Evolutionary conservation across 2,797 vertebrate genomes (phyloP).

Genomic region (Anas bahamensis): DNA sequence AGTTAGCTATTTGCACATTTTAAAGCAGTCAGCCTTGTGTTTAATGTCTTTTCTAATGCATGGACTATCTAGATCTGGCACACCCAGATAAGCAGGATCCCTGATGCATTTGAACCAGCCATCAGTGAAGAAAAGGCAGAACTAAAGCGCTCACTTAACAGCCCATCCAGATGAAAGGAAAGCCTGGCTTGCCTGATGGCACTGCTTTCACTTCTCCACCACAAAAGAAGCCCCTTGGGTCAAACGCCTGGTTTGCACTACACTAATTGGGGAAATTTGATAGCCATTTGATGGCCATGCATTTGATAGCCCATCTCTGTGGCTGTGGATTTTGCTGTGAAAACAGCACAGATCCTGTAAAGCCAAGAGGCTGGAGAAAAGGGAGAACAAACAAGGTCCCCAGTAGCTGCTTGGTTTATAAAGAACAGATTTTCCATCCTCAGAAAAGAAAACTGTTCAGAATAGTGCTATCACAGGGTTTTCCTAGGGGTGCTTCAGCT

Average conservation of each 20-base stretch:
- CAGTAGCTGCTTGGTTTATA: background rate
- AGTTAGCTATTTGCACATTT: background rate
- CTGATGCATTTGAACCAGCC: background rate
- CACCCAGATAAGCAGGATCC: constrained; percentile 26
- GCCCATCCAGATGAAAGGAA: constrained; percentile 52
- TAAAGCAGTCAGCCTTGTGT: background rate
- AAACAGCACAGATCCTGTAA: constrained; percentile 2
- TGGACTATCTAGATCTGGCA: background rate
- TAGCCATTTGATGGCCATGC: too few relatives aligned
- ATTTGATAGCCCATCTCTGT: background rate
- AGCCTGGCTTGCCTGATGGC: background rate
- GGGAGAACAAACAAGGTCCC: background rate
- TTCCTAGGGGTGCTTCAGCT: background rate
- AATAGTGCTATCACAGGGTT: background rate
- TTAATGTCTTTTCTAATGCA: constrained; percentile 47
- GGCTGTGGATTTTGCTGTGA: background rate
- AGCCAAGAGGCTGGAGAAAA: background rate
- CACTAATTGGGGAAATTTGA: background rate
- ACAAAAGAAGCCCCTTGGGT: background rate
- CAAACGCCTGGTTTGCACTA: background rate
- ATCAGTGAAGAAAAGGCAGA: background rate
- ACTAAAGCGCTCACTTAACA: constrained; percentile 24
- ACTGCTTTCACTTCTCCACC: background rate
- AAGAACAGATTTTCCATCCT: background rate
- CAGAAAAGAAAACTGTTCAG: background rate